Conservation (phyloP, 1,140 invertebrate species). For the Whitmania pigra region DNA sequence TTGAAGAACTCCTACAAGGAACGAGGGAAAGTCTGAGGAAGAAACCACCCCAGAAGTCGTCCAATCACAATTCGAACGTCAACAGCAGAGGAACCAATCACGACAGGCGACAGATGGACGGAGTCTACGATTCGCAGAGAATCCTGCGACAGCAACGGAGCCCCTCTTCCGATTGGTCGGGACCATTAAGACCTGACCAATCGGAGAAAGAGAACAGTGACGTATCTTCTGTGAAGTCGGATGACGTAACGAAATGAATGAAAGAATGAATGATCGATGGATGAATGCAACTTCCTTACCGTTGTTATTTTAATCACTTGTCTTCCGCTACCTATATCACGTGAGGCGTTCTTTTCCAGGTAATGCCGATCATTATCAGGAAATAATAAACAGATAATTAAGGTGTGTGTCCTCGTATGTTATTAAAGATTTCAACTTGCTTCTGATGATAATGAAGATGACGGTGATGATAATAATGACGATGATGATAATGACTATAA, state of each 20-base stretch:
- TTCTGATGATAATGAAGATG: too few species aligned
- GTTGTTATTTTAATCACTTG: too few species aligned
- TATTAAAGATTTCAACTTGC: too few species aligned
- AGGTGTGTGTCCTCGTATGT: too few species aligned
- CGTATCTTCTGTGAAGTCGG: background rate
- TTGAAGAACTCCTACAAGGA: slow-evolving; percentile 9
- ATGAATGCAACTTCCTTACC: background rate
- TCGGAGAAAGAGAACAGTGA: background rate
- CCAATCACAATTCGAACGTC: background rate
- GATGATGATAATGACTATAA: too few species aligned
- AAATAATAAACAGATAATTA: too few species aligned
- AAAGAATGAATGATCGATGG: slow-evolving; percentile 11
- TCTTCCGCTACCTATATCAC: too few species aligned
- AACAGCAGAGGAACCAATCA: background rate
- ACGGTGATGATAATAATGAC: too few species aligned
- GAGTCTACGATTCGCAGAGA: background rate
- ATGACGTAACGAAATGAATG: slow-evolving; percentile 3
- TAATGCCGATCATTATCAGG: too few species aligned
- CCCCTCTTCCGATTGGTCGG: too few species aligned
- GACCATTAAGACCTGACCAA: too few species aligned
- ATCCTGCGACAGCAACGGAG: background rate
- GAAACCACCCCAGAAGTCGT: background rate
- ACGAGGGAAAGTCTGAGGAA: background rate
- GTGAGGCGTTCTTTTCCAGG: too few species aligned
- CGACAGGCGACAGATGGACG: background rate